A percentile compares a stretch with the other conserved stretches of the same genome.
Conservation (phyloP, 2,797 vertebrate genomes). For the Leontocebus nigricollis region DNA sequence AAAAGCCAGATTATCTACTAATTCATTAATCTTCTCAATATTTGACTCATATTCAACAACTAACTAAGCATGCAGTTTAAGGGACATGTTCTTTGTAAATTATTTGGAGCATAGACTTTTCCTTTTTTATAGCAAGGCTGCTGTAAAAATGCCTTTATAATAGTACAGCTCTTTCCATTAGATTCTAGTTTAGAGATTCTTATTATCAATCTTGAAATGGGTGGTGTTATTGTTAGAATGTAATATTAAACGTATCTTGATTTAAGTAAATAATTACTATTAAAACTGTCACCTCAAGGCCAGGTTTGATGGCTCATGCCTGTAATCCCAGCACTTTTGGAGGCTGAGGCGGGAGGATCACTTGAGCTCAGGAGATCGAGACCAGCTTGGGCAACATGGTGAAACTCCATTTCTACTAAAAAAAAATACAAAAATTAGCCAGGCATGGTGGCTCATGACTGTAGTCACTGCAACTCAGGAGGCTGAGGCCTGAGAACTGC, state of each 20-base stretch:
- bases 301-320: accelerated
- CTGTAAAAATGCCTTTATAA: background rate
- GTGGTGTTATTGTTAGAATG: background rate
- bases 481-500: background rate
- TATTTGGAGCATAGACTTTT: background rate
- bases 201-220: background rate
- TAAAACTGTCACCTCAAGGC: background rate
- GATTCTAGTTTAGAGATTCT: background rate
- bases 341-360: background rate
- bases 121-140: background rate
- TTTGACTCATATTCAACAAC: background rate
- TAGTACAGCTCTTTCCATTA: background rate
- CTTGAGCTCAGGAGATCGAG: background rate
- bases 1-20: background rate
- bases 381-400: background rate
- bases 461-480: background rate
- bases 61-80: background rate
- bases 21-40: slow-evolving; percentile 8
- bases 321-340: background rate
- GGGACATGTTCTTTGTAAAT: background rate
- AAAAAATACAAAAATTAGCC: background rate
- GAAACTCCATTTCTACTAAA: background rate
- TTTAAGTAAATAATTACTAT: background rate
- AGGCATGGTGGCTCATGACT: background rate
- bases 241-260: background rate